A percentile compares a stretch with the other conserved stretches of the same genome.
These are phyloP conservation scores for Formicarius rufipectus DNA, from an alignment of 2,113 vertebrate species.

Conservation along the genomic window DNA sequence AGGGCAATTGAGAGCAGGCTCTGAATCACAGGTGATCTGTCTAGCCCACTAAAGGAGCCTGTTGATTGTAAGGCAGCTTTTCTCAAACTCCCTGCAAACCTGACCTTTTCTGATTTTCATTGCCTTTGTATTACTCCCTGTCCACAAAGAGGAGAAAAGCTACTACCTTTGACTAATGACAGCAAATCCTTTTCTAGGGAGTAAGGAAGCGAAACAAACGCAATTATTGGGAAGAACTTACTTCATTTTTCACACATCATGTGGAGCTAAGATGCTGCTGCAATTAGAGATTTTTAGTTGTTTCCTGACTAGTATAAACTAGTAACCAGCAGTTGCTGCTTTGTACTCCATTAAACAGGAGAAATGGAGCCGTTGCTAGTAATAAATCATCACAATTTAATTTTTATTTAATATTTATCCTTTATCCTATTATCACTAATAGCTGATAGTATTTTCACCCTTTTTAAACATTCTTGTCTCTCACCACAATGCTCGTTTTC, in stretches of 20 bases:
- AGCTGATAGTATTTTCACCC: neutral
- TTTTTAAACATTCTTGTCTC: neutral
- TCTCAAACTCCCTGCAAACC: neutral
- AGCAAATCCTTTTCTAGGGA: neutral
- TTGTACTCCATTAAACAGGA: neutral
- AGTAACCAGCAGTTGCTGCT: neutral
- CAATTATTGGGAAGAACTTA: neutral
- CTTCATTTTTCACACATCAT: neutral
- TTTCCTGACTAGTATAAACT: neutral
- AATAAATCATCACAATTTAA: neutral
- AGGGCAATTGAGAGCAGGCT: neutral
- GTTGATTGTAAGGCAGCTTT: neutral
- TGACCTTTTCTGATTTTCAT: conserved; percentile 8
- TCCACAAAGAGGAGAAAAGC: neutral
- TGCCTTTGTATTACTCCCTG: neutral
- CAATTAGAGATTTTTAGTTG: neutral
- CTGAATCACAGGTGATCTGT: neutral
- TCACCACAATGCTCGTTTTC: neutral
- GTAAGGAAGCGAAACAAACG: neutral
- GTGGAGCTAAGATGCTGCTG: neutral
- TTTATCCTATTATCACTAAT: neutral
- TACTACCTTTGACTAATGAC: neutral
- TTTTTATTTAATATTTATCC: neutral
- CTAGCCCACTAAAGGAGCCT: neutral
- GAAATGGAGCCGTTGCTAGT: neutral